Evolutionary conservation across 2,113 vertebrate species (phyloP).

Genomic region (Terrapene triunguis): DNA sequence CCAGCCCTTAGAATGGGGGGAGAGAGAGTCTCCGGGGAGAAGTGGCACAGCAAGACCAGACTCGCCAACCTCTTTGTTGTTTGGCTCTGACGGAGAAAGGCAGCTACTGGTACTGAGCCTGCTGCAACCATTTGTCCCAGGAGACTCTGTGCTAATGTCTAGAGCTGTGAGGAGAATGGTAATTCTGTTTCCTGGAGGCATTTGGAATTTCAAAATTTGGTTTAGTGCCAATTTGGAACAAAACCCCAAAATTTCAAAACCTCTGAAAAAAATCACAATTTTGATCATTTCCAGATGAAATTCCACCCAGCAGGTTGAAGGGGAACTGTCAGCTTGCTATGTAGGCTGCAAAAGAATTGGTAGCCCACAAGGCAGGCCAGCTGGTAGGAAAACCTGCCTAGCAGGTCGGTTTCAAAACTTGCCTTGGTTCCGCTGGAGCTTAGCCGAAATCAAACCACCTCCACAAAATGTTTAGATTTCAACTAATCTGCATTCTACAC

Average conservation of each 20-base stretch:
- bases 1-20: background rate
- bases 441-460: background rate
- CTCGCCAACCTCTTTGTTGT: background rate
- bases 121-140: background rate
- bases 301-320: background rate
- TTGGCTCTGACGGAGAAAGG: background rate
- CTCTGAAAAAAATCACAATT: background rate
- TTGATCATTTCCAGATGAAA: background rate
- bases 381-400: background rate
- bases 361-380: background rate
- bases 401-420: background rate
- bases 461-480: background rate
- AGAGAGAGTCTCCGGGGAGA: background rate
- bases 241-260: background rate
- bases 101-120: background rate
- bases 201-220: background rate
- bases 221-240: background rate
- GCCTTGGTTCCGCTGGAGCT: background rate
- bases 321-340: background rate
- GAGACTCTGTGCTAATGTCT: background rate
- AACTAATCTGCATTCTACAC: background rate
- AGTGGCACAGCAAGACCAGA: background rate
- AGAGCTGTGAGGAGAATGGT: background rate
- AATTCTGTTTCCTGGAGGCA: background rate
- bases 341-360: background rate